A percentile compares a stretch with the other conserved stretches of the same genome.
phyloP scores from a whole-genome alignment of 2,113 vertebrate genomes.

The Melanerpes formicivorus region DNA sequence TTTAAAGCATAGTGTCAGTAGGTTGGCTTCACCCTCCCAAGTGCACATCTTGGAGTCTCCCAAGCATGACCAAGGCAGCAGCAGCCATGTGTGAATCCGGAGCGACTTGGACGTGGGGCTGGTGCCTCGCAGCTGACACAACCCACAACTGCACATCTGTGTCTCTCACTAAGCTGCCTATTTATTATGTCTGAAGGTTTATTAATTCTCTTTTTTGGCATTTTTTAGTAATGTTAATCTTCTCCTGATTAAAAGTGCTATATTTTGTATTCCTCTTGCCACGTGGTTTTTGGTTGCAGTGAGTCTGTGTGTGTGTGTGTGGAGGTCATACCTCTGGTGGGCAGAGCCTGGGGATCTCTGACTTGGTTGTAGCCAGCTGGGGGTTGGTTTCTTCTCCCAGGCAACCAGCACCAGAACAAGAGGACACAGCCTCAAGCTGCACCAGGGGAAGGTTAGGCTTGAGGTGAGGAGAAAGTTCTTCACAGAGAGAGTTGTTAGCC shows the following conservation, averaged over 20 bases:
- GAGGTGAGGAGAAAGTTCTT: too few relatives aligned
- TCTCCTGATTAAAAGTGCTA: conserved; percentile 69
- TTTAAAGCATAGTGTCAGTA: background rate
- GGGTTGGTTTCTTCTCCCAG: too few relatives aligned
- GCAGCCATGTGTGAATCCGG: conserved; percentile 45
- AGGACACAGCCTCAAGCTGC: too few relatives aligned
- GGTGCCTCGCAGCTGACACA: background rate
- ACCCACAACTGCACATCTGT: background rate
- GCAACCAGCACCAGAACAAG: too few relatives aligned
- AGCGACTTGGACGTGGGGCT: background rate
- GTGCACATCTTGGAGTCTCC: background rate
- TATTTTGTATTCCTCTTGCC: conserved; percentile 49
- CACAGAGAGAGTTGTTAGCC: too few relatives aligned
- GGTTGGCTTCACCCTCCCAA: background rate
- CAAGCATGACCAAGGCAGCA: conserved; percentile 41
- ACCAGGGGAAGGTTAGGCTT: too few relatives aligned
- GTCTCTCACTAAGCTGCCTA: conserved; percentile 16
- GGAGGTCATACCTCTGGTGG: background rate
- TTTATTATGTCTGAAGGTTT: conserved; percentile 68
- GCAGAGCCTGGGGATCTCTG: background rate
- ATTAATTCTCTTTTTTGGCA: background rate
- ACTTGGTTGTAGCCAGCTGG: background rate
- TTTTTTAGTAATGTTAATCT: conserved; percentile 3
- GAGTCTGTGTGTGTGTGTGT: too few relatives aligned
- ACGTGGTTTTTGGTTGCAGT: background rate